Conservation (phyloP, 1,140 invertebrate species). For the Bactericera cockerelli region DNA sequence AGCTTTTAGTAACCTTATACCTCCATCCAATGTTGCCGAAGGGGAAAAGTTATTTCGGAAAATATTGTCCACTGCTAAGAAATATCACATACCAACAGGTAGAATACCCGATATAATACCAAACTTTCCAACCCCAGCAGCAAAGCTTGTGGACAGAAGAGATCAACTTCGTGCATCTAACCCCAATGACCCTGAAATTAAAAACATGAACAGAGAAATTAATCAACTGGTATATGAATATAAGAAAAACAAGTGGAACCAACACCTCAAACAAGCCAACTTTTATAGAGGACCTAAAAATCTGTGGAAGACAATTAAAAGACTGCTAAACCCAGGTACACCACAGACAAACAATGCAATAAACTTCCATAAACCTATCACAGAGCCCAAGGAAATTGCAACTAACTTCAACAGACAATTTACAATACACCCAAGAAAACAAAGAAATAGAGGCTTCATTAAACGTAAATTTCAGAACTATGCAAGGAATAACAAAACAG, state of each 20-base stretch:
- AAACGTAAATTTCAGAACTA: slow-evolving; percentile 8
- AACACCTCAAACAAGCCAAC: slow-evolving; percentile 8
- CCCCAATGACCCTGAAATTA: slow-evolving; percentile 2
- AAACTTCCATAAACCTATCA: slow-evolving; percentile 1
- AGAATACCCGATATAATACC: slow-evolving; percentile 10
- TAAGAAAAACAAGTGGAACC: slow-evolving; percentile 9
- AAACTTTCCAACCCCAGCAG: slow-evolving; percentile 7
- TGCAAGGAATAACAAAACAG: not conserved
- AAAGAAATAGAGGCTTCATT: not conserved
- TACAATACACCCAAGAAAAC: not conserved
- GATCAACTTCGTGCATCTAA: not conserved
- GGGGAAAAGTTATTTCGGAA: not conserved
- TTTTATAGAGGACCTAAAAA: slow-evolving; percentile 5
- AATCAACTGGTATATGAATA: slow-evolving; percentile 7
- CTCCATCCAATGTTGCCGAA: not conserved
- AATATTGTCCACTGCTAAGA: not conserved
- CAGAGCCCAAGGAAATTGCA: slow-evolving; percentile 6
- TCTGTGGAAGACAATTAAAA: slow-evolving; percentile 8
- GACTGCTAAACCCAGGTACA: not conserved
- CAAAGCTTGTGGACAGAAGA: slow-evolving; percentile 7
- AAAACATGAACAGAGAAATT: slow-evolving; percentile 1
- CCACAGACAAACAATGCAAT: slow-evolving; percentile 1
- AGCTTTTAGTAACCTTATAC: not conserved
- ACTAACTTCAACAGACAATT: slow-evolving; percentile 11
- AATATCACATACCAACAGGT: slow-evolving; percentile 3